Base-by-base conservation (phyloP, 2,888 invertebrate species). In the Acleris literana region DNA sequence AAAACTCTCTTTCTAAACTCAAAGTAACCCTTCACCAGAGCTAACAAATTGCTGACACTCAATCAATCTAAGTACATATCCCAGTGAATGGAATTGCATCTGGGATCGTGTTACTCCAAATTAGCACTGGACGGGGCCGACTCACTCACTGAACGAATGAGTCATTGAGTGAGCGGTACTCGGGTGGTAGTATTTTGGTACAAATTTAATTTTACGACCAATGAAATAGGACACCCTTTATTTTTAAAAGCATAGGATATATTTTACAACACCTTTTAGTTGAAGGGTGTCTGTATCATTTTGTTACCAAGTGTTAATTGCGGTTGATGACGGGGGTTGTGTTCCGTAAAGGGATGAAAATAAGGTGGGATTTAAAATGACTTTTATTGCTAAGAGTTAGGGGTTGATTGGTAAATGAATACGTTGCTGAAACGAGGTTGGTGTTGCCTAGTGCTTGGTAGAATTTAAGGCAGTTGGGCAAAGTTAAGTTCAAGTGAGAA, bases 71-170 rank as follows among this genome's bases (percentile, higher is more conserved):
- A 6, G 46, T 53, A 46, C 46, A 33, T 17, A 49, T 49, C 39
- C 39, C 25, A 60, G 43, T 60, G 64, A 65, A 65, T 60, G 60
- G 43, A 60, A 49, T 65, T 17, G 25, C 65, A 56, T 43, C 64
- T 60, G 44, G 60, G 33, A 2, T 29, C 58, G 46, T 49, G 58
- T 64, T 59, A 53, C 54, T 58, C 44, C 48, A 55, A 68, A 68
- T 63, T 68, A 61, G 60, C 29, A 25, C 51, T 17, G 51, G 44
- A 29, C 51, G 22, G 46, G 64, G 68, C 73, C 70, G 73, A 74
- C 71, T 75, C 76, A 75, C 67, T 70, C 70, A 64, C 65, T 70
- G 69, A 73, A 56, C 71, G 73, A 73, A 67, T 70, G 71, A 71
- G 71, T 69, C 69, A 68, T 65, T 69, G 70, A 72, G 69, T 59